Base-by-base conservation (phyloP, 2,113 vertebrate species). In the Lates calcarifer region DNA sequence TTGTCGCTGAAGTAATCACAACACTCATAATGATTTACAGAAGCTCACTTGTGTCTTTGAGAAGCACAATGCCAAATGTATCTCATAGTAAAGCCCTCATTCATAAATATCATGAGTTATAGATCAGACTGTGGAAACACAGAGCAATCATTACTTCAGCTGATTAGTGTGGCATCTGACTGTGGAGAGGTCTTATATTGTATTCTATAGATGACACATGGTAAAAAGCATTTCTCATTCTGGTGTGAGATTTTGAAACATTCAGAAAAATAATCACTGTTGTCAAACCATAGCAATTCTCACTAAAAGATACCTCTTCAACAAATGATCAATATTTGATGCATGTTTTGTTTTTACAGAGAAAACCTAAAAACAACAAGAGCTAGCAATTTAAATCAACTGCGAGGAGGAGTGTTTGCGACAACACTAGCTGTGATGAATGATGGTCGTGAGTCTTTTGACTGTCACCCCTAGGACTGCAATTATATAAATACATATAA, bases 101-200 rank as follows among this genome's bases (percentile, higher is more conserved):
- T 89, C 75, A 74, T 66, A 69, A 82, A 81, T 82, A 68, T 64
- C 39, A 63, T 9, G 51, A 68, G 53, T 58, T 70, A 76, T 69
- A 56, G 68, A 75, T 72, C 31, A 39, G 41, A 35, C 56, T 2
- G 62, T 31, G 71, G 37, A 75, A 66, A 49, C 2, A 43, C 43
- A 65, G 53, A 70, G 47, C 63, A 72, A 78, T 79, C 78, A 77
- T 83, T 82, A 74, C 63, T 75, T 57, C 26, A 35, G 26, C 55
- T 51, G 45, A 82, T 84, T 77, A 69, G 53, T 26, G 65, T 33
- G 66, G 18, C 47, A 49, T 17, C 41, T 47, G 37, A 35, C 22
- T 66, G 61, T n/a, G 31, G 73, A 68, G n/a, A 28, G 73, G 68
- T 64, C 18, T 26, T 22, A 61, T 13, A 35, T 62, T 14, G 47